Percentiles rank a stretch among this genome's conserved stretches.
phyloP scores from a whole-genome alignment of 2,113 vertebrate genomes.

The Oryctolagus cuniculus region mOryCun1.1 NC_091446.1:80121001-80121500 shows the following conservation, averaged over 20 bases:
- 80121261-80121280: background rate
- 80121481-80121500: too few relatives aligned
- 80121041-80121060: background rate
- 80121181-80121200: background rate
- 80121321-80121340: too few relatives aligned
- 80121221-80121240: background rate
- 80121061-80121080: background rate
- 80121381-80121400: too few relatives aligned
- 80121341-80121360: too few relatives aligned
- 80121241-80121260: background rate
- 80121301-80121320: background rate
- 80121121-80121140: background rate
- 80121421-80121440: too few relatives aligned
- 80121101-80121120: background rate
- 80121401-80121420: too few relatives aligned
- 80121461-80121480: too few relatives aligned
- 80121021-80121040: too few relatives aligned
- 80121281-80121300: background rate
- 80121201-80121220: background rate
- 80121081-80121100: background rate
- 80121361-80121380: too few relatives aligned
- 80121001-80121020: too few relatives aligned
- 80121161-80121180: background rate
- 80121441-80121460: too few relatives aligned
- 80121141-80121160: background rate